Evolutionary conservation across 2,888 invertebrate species (phyloP), one percentile per base, ranked within the genome.

Genomic region (Podabrus alpinus): DNA sequence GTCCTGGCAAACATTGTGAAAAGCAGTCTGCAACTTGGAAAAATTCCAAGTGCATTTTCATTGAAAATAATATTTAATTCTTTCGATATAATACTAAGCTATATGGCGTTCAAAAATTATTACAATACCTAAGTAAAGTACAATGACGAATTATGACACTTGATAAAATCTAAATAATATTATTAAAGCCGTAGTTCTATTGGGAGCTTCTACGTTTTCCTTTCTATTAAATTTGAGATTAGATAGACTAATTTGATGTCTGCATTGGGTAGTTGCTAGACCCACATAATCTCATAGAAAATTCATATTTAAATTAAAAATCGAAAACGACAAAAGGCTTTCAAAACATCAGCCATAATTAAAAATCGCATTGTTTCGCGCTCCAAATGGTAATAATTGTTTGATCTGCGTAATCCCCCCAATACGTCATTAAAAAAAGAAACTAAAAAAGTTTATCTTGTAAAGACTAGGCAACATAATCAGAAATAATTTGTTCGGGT

Each of bases 181-280:
- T 19, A 16, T 19, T 62, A 9, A 19, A 9, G n/a, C 45, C 45
- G 21, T 21, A 16, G 13, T 7, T 11, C 62, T 15, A 19, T 45
- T 64, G 13, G 64, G 24, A 62, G 64, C 19, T 21, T 21, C 66
- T 15, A 59, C 19, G 3, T 59, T 19, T 64, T 64, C 13, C 45
- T 17, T 45, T 16, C 66, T 62, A 66, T 71, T 71, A 72, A 64
- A 59, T 59, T n/a, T 25, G 7, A 62, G 60, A 73, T 73, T 69
- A 73, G 66, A 19, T 24, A n/a, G 59, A 64, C 13, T 25, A 69
- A 68, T 69, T 73, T 69, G 69, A 69, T 68, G 21, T 45, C 73
- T 69, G 69, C 59, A 17, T 15, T 59, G 67, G 68, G 19, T 68
- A 72, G 72, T 68, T 73, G 17, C 60, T 64, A 69, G 61, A 69